These are phyloP conservation scores for Glossophaga mutica DNA, from an alignment of 2,797 vertebrate genomes.

Conservation along the genomic window DNA sequence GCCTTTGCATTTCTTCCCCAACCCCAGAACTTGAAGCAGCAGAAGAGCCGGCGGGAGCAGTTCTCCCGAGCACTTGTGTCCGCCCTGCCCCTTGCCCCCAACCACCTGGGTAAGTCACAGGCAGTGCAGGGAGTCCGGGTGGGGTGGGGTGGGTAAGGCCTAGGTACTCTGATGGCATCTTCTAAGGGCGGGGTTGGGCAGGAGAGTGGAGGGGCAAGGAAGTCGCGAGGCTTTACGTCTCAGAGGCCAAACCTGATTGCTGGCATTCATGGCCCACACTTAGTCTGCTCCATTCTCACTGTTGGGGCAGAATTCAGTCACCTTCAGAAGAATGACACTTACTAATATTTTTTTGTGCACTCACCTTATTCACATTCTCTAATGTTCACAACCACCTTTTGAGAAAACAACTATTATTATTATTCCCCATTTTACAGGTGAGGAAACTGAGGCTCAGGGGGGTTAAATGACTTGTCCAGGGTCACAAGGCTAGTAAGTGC, in stretches of 20 bases:
- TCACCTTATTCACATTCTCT: background rate
- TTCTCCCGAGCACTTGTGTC: conserved; percentile 89
- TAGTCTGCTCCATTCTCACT: background rate
- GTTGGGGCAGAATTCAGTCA: background rate
- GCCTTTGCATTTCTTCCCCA: background rate
- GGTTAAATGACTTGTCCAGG: conserved; percentile 29
- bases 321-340: background rate
- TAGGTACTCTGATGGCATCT: background rate
- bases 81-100: conserved; percentile 87
- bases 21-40: conserved; percentile 93
- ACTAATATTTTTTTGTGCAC: background rate
- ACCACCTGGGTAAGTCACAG: conserved; percentile 89
- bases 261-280: background rate
- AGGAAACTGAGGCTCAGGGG: conserved; percentile 36
- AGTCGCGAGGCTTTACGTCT: background rate
- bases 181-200: background rate
- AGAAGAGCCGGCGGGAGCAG: conserved; percentile 92
- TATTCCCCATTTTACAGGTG: background rate
- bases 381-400: background rate
- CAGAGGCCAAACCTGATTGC: background rate
- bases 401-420: background rate
- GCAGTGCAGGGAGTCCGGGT: no score
- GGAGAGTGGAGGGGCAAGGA: background rate
- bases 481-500: conserved; percentile 34
- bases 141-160: background rate